Conservation (phyloP, 2,113 vertebrate species). For the Chaetodon auriga region DNA sequence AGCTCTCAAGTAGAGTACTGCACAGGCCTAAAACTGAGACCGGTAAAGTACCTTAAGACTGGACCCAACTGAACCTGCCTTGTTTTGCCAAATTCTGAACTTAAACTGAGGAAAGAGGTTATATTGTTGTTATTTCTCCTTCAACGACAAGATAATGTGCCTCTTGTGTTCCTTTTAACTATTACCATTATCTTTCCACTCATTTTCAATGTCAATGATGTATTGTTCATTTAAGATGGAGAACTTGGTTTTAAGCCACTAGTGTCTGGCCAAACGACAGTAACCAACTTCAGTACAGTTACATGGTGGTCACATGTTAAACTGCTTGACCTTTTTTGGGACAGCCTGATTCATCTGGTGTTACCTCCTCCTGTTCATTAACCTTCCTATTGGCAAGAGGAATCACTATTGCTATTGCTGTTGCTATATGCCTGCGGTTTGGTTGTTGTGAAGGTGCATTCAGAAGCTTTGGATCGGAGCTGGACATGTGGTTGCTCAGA, state of each 20-base stretch:
- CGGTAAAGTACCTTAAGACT: too few species aligned
- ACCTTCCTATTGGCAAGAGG: not conserved
- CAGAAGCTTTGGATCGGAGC: conserved; percentile 6
- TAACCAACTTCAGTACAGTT: not conserved
- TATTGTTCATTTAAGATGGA: not conserved
- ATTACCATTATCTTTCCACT: not conserved
- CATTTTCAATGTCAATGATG: not conserved
- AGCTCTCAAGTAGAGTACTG: too few species aligned
- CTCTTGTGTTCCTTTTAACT: not conserved
- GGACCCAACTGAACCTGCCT: too few species aligned
- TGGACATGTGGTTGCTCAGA: not conserved
- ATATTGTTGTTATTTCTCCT: too few species aligned
- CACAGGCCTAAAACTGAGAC: too few species aligned
- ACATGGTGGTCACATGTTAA: not conserved
- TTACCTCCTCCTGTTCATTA: not conserved
- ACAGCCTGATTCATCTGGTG: not conserved
- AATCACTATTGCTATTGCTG: not conserved
- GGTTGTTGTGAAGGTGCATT: not conserved
- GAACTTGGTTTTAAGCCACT: not conserved
- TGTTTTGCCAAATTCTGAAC: too few species aligned
- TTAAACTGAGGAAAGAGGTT: too few species aligned
- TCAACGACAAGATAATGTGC: not conserved
- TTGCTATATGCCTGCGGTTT: not conserved
- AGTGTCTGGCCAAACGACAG: not conserved
- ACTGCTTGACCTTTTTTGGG: too few species aligned